A percentile compares a stretch with the other conserved stretches of the same genome.
These are phyloP conservation scores for Drosophila triauraria DNA, from an alignment of 1,140 invertebrate species.

Conservation along the genomic window DNA sequence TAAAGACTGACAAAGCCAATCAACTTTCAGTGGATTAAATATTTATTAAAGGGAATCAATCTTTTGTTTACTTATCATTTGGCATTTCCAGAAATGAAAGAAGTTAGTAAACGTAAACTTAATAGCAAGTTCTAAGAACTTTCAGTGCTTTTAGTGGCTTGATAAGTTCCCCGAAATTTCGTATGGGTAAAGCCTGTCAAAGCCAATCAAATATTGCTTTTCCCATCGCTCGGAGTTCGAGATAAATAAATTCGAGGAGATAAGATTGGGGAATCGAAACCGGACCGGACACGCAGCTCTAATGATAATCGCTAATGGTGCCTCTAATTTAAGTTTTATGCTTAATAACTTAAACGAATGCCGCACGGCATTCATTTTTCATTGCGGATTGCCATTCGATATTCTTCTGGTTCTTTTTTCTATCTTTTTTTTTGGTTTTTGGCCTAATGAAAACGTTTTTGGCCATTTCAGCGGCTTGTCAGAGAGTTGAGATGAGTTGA, in stretches of 20 bases:
- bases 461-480: conserved; percentile 74
- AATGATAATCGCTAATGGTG: conserved; percentile 70
- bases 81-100: too few relatives aligned
- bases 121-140: too few relatives aligned
- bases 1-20: too few relatives aligned
- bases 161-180: not conserved
- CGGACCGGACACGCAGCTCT: conserved; percentile 61
- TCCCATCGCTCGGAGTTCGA: not conserved
- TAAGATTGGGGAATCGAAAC: conserved; percentile 33
- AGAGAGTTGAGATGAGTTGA: conserved; percentile 32
- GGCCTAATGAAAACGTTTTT: conserved; percentile 77
- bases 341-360: conserved; percentile 77
- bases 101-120: too few relatives aligned
- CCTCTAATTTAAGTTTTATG: conserved; percentile 73
- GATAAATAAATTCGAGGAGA: conserved; percentile 3
- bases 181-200: not conserved
- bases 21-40: not conserved
- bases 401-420: conserved; percentile 34
- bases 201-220: not conserved
- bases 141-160: too few relatives aligned
- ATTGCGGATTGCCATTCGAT: conserved; percentile 7
- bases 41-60: not conserved
- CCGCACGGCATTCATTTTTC: conserved; percentile 72
- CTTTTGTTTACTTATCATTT: not conserved
- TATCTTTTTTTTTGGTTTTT: conserved; percentile 7